Base-by-base conservation (phyloP, 2,113 vertebrate genomes). In the Polypterus senegalus region DNA sequence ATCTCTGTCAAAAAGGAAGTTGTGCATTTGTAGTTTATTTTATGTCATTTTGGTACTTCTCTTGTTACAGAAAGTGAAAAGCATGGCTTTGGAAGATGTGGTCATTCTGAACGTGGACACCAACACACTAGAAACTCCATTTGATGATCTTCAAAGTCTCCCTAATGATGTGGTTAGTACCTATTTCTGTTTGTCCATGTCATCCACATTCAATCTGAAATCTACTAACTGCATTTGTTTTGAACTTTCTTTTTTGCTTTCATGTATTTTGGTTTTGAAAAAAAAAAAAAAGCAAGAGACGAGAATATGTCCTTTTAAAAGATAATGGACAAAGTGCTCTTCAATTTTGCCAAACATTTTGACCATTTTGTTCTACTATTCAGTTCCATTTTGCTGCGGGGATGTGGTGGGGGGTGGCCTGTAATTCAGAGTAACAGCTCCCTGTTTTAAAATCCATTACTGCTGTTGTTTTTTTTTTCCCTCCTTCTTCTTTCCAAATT, bases 21-120 rank as follows among this genome's bases (percentile, higher is more conserved):
- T 27, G 27, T 27, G 27, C 27, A 27, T 27, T 27, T 27, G 27
- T 27, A 27, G 27, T 27, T 27, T 27, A 27, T 27, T 27, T 27
- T 27, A 27, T 27, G 27, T 27, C 27, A 27, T 27, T 27, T 27
- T 10, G 7, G 3, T 52, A 52, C 57, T 52, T 67, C 52, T 27
- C 71, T 45, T 0, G 49, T 64, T 78, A 49, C 67, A 99, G 96
- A 94, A 91, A 76, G 93, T 97, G 48, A 83, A 85, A 76, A 85
- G 77, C 64, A 91, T 99, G 91, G 90, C 90, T 72, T 73, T 90
- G 73, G 88, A 90, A 67, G 88, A 90, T 48, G 86, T 86, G 1
- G 86, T 90, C 65, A 80, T 97, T 74, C 81, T 99, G n/a, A 98
- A 99, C 0, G 93, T 99, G 45, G 94, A 99, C 82, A 95, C 91